A percentile compares a stretch with the other conserved stretches of the same genome.
These are phyloP conservation scores for Botia almorhae DNA, from an alignment of 2,797 vertebrate species.

Conservation along the genomic window DNA sequence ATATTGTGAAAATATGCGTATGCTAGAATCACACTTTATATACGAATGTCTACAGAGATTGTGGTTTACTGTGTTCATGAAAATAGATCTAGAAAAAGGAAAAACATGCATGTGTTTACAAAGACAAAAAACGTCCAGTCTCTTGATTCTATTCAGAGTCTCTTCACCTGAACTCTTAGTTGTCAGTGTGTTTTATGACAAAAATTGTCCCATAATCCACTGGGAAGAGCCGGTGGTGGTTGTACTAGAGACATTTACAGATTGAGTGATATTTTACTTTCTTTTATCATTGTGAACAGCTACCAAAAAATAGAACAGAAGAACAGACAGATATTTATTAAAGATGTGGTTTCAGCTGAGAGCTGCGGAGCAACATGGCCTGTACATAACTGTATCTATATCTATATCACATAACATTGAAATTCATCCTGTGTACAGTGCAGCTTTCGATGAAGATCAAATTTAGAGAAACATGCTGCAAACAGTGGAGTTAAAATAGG, in stretches of 20 bases:
- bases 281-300: slow-evolving; percentile 17
- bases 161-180: slow-evolving; percentile 39
- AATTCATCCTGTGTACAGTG: slow-evolving; percentile 27
- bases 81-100: slow-evolving; percentile 17
- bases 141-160: slow-evolving; percentile 40
- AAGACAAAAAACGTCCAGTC: slow-evolving; percentile 25
- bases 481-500: background rate
- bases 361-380: slow-evolving; percentile 14
- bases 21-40: background rate
- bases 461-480: slow-evolving; percentile 6
- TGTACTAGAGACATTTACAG: slow-evolving; percentile 41
- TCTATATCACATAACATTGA: slow-evolving; percentile 28
- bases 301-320: slow-evolving; percentile 18
- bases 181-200: slow-evolving; percentile 52
- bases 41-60: background rate
- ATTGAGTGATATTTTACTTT: slow-evolving; percentile 38
- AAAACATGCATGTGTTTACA: slow-evolving; percentile 41
- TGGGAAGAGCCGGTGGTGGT: slow-evolving; percentile 29
- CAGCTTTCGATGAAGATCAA: slow-evolving; percentile 10
- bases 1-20: too few relatives aligned
- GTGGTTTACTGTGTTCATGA: slow-evolving; percentile 21
- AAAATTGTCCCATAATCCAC: slow-evolving; percentile 41
- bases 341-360: slow-evolving; percentile 1
- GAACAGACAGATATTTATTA: slow-evolving; percentile 18
- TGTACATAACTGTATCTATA: slow-evolving; percentile 17